Conservation (phyloP, 2,888 invertebrate genomes). For the Apantesis nais region DNA sequence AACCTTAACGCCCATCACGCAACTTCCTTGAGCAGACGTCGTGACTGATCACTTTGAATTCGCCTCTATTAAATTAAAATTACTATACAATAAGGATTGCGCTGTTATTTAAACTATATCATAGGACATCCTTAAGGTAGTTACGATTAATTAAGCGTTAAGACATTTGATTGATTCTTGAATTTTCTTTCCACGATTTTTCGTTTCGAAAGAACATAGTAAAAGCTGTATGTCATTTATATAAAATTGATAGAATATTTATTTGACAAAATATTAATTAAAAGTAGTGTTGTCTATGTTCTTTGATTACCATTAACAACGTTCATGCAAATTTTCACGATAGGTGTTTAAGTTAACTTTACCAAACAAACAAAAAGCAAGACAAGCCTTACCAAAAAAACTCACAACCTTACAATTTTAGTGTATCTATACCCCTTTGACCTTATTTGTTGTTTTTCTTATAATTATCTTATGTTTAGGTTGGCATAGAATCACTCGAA, state of each 20-base stretch:
- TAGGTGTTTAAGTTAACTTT: no score
- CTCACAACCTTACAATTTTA: background rate
- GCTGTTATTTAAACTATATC: conserved; percentile 7
- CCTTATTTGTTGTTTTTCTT: background rate
- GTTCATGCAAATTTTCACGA: no score
- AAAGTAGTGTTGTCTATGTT: no score
- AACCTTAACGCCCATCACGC: conserved; percentile 48
- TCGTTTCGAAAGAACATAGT: no score
- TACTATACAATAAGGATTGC: background rate
- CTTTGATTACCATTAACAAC: no score
- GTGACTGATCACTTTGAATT: conserved; percentile 38
- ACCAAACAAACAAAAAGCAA: no score
- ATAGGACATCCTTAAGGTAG: background rate
- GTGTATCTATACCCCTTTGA: background rate
- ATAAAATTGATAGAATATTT: no score
- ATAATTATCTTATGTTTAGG: background rate
- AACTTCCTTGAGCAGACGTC: conserved; percentile 54
- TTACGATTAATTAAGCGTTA: background rate
- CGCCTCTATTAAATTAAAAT: conserved; percentile 7
- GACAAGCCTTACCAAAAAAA: no score
- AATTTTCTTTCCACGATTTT: no score
- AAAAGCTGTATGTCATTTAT: no score
- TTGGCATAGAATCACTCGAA: background rate
- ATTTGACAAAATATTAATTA: no score
- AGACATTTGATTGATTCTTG: background rate